phyloP scores from a whole-genome alignment of 2,113 vertebrate species.

The Pelmatolapia mariae region DNA sequence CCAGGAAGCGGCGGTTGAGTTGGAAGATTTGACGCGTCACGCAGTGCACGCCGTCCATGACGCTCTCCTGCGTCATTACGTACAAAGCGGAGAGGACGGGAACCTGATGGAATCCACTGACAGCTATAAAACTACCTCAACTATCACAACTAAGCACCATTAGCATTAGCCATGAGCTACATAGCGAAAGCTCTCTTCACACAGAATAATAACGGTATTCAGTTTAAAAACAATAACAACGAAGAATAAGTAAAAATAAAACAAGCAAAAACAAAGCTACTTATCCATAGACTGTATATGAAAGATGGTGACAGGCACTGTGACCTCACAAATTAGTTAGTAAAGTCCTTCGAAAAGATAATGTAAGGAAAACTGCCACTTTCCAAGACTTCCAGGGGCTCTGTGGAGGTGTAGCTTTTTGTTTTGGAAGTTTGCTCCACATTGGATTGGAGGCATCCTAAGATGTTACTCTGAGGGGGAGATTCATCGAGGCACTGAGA shows the following conservation, averaged over 20 bases:
- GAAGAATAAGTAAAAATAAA: not conserved
- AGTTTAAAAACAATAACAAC: not conserved
- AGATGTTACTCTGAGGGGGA: not conserved
- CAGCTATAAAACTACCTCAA: not conserved
- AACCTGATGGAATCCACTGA: not conserved
- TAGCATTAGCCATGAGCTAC: not conserved
- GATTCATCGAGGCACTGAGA: not conserved
- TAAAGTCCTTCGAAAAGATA: not conserved
- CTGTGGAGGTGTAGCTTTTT: not conserved
- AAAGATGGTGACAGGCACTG: not conserved
- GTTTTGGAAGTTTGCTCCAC: not conserved
- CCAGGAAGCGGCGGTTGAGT: constrained; percentile 56
- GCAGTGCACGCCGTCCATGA: not conserved
- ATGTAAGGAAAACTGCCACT: not conserved
- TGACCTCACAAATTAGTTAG: not conserved
- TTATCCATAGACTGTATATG: not conserved
- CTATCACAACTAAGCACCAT: not conserved
- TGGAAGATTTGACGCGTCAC: constrained; percentile 72
- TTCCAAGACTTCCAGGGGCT: not conserved
- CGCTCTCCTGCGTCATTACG: constrained; percentile 24
- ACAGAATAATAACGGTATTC: not conserved
- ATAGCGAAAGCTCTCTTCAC: not conserved
- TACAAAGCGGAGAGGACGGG: not conserved
- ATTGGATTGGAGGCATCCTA: not conserved
- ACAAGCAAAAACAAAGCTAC: not conserved